Percentiles rank a stretch among this genome's conserved stretches.
Evolutionary conservation across 1,140 invertebrate genomes (phyloP).

Genomic region (Drosophila tsacasi): DNA sequence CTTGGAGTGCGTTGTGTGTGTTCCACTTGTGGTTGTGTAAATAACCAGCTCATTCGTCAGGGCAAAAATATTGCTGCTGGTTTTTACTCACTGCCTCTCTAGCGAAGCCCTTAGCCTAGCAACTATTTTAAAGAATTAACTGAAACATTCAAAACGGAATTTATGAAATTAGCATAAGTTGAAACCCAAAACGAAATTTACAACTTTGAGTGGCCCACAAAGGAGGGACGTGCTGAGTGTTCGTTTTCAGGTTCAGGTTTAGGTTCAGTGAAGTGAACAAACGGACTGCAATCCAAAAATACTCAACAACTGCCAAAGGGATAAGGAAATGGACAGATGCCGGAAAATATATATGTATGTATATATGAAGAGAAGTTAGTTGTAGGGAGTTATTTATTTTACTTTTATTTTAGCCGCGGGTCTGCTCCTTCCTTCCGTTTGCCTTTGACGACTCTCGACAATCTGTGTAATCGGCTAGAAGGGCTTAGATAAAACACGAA

Average conservation of each 20-base stretch:
- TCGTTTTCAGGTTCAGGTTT: slow-evolving; percentile 12
- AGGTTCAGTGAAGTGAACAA: slow-evolving; percentile 41
- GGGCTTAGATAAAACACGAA: slow-evolving; percentile 62
- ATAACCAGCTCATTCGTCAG: slow-evolving; percentile 32
- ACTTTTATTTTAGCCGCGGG: slow-evolving; percentile 45
- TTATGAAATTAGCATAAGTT: slow-evolving; percentile 67
- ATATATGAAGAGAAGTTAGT: not conserved
- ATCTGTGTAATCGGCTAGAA: slow-evolving; percentile 67
- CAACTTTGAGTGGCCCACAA: slow-evolving; percentile 18
- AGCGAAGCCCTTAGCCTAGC: not conserved
- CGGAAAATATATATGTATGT: slow-evolving; percentile 17
- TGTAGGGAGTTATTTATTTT: slow-evolving; percentile 42
- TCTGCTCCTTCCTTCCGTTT: slow-evolving; percentile 22
- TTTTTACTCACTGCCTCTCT: not conserved
- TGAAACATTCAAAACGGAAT: slow-evolving; percentile 31
- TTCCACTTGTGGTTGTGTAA: slow-evolving; percentile 22
- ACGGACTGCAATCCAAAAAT: slow-evolving; percentile 37
- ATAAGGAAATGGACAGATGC: slow-evolving; percentile 36
- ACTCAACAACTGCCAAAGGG: slow-evolving; percentile 19
- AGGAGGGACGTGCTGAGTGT: slow-evolving; percentile 17
- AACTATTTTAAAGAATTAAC: slow-evolving; percentile 38
- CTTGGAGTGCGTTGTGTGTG: slow-evolving; percentile 7
- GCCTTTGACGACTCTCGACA: slow-evolving; percentile 30
- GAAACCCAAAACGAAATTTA: slow-evolving; percentile 27
- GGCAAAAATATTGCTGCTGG: not conserved